A percentile compares a stretch with the other conserved stretches of the same genome.
These are phyloP conservation scores for Triplophysa rosa DNA, from an alignment of 2,113 vertebrate species.

Conservation along the genomic window DNA sequence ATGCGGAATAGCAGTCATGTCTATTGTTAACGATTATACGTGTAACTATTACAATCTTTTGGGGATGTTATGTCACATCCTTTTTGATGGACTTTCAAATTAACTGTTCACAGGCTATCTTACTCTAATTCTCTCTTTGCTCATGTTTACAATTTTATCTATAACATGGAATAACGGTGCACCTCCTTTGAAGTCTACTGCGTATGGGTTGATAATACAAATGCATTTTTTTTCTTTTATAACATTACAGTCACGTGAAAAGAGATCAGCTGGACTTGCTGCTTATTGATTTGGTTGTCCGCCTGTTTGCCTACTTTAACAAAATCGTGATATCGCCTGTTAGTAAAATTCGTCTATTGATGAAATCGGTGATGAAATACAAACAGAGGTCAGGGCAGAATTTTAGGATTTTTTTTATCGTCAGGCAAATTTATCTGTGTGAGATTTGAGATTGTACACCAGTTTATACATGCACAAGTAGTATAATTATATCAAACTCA, in stretches of 20 bases:
- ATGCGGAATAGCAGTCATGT: constrained; percentile 30
- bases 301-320: no score
- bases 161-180: not conserved
- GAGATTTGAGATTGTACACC: not conserved
- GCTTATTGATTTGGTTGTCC: not conserved
- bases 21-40: not conserved
- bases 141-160: not conserved
- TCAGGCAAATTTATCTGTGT: not conserved
- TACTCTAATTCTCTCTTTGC: not conserved
- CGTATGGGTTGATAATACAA: not conserved
- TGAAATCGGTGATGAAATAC: not conserved
- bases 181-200: not conserved
- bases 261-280: not conserved
- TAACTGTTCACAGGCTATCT: not conserved
- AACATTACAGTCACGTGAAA: not conserved
- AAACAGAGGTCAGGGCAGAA: not conserved
- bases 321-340: not conserved
- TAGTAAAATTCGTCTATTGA: not conserved
- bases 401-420: no score
- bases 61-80: no score
- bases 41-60: not conserved
- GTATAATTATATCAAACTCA: constrained; percentile 45
- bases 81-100: not conserved
- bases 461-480: not conserved
- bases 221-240: not conserved